Evolutionary conservation across 2,113 vertebrate genomes (phyloP).

Genomic region (Lipophrys pholis): DNA sequence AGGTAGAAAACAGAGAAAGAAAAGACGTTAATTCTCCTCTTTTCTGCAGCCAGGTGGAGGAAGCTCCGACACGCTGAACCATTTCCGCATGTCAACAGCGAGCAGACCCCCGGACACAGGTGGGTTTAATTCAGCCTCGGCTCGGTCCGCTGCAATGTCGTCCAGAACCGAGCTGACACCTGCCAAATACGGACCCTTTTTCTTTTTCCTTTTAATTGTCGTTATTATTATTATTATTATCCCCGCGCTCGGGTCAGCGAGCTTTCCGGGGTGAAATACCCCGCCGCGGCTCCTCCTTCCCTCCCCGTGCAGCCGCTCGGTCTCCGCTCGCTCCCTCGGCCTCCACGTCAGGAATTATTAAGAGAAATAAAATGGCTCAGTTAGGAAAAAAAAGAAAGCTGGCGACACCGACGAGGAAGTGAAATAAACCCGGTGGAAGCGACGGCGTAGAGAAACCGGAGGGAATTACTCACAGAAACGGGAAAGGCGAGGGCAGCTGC

Average conservation of each 20-base stretch:
- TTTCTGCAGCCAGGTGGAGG: not conserved
- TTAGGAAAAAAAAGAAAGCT: not conserved
- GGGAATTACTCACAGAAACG: conserved; percentile 70
- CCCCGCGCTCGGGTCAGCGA: conserved; percentile 4
- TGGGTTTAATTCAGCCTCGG: too few relatives aligned
- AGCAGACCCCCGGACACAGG: too few relatives aligned
- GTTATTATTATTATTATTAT: too few relatives aligned
- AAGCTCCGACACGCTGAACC: not conserved
- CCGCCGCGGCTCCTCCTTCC: conserved; percentile 41
- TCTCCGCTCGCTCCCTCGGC: conserved; percentile 54
- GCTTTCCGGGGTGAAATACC: conserved; percentile 24
- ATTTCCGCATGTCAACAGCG: conserved; percentile 67
- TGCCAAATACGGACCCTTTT: too few relatives aligned
- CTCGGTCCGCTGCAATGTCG: not conserved
- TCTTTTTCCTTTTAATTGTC: too few relatives aligned
- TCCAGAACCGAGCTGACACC: not conserved
- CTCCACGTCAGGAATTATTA: conserved; percentile 37
- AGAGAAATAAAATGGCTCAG: not conserved
- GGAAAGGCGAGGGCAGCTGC: not conserved
- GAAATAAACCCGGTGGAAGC: not conserved
- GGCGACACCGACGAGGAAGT: not conserved
- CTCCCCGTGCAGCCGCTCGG: conserved; percentile 43
- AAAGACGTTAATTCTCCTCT: too few relatives aligned
- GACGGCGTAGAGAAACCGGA: not conserved
- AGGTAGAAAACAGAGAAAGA: not conserved